Percentiles rank a stretch among this genome's conserved stretches.
phyloP scores from a whole-genome alignment of 2,113 vertebrate genomes.

The Setophaga petechia region DNA sequence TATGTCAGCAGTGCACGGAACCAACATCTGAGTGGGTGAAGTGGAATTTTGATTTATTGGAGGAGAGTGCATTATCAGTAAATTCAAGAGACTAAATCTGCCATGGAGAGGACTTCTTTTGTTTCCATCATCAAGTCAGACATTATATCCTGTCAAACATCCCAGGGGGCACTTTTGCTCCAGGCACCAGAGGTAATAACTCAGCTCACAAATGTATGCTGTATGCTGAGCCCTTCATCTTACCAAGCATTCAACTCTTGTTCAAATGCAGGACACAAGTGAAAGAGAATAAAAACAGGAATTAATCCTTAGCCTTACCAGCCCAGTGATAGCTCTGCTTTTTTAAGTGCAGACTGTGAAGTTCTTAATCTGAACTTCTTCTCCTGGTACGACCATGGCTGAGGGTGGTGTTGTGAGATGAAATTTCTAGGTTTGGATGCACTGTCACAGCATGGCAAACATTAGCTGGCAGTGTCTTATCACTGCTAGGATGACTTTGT shows the following conservation, averaged over 20 bases:
- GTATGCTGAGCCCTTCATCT: background rate
- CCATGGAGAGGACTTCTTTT: constrained; percentile 40
- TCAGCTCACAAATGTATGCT: constrained; percentile 7
- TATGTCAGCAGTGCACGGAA: background rate
- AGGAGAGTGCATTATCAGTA: constrained; percentile 31
- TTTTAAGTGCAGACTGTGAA: background rate
- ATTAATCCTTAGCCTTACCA: background rate
- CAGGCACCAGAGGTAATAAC: constrained; percentile 28
- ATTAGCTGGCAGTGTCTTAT: rapidly evolving
- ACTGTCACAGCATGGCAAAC: background rate
- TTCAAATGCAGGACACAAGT: background rate
- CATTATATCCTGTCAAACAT: constrained; percentile 37
- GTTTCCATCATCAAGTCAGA: constrained; percentile 47
- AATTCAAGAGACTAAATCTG: constrained; percentile 60
- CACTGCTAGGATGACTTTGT: rapidly evolving
- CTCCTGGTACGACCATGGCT: background rate
- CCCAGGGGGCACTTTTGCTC: constrained; percentile 22
- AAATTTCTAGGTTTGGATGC: background rate
- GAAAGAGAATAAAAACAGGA: background rate
- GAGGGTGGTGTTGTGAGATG: background rate
- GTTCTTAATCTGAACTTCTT: background rate
- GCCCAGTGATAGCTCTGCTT: background rate
- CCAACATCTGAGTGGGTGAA: background rate
- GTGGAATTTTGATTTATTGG: constrained; percentile 36
- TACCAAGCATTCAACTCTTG: background rate